These are phyloP conservation scores for Phymatocera aterrima DNA, from an alignment of 2,888 invertebrate genomes.

Conservation along the genomic window DNA sequence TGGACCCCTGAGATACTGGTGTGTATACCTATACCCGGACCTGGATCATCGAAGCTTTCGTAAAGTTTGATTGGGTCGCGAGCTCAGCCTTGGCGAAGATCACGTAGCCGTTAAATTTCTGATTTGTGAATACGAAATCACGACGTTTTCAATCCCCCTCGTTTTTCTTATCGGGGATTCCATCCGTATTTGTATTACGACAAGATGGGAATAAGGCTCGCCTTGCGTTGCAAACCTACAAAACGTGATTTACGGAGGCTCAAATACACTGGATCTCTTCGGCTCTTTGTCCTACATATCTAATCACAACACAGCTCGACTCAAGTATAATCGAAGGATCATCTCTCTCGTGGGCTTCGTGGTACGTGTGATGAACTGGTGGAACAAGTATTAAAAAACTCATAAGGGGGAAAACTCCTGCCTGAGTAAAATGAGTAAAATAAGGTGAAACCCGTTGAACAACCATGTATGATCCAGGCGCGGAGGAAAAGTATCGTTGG, in stretches of 20 bases:
- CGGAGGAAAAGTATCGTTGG: conserved; percentile 8
- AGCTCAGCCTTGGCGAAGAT: conserved; percentile 32
- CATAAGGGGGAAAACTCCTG: background rate
- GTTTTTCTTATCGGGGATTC: conserved; percentile 39
- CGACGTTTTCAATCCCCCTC: conserved; percentile 43
- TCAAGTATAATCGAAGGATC: background rate
- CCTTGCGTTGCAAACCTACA: conserved; percentile 2
- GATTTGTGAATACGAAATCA: conserved; percentile 54
- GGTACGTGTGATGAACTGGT: background rate
- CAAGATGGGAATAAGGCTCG: conserved; percentile 24
- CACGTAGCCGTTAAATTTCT: conserved; percentile 53
- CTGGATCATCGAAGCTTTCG: conserved; percentile 57
- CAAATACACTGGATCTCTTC: background rate
- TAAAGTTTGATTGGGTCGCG: conserved; percentile 62
- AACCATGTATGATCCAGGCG: background rate
- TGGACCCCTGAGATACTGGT: conserved; percentile 54
- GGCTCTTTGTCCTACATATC: conserved; percentile 25
- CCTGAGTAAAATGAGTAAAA: background rate
- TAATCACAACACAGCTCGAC: background rate
- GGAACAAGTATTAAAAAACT: background rate
- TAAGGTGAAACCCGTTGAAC: conserved; percentile 9
- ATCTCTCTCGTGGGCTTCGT: background rate
- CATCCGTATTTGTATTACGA: conserved; percentile 30
- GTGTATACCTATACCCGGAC: conserved; percentile 25
- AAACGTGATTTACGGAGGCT: conserved; percentile 38